Conservation (phyloP, 2,113 vertebrate genomes). For the Corythornis cristatus region DNA sequence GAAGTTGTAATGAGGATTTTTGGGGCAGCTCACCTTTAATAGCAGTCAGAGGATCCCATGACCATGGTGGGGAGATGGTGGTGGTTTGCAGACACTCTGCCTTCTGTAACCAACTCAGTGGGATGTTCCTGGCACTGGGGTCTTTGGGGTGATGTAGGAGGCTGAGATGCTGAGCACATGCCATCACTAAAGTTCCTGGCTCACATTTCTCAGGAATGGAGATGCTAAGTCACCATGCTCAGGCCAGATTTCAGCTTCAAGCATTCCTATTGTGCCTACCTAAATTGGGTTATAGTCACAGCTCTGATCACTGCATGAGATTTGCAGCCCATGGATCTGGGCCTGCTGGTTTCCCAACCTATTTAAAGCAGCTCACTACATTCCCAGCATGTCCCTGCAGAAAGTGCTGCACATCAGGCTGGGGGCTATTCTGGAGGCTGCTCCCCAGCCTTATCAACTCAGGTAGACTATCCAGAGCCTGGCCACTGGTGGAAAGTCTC, state of each 20-base stretch:
- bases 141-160: background rate
- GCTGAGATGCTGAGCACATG: background rate
- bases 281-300: slow-evolving; percentile 2
- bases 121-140: background rate
- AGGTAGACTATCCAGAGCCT: background rate
- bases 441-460: background rate
- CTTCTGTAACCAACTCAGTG: accelerated
- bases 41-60: background rate
- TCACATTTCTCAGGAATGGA: background rate
- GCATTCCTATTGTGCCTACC: background rate
- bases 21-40: background rate
- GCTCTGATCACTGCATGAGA: slow-evolving; percentile 23
- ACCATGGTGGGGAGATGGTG: background rate
- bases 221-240: background rate
- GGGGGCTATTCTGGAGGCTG: background rate
- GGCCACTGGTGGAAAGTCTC: background rate
- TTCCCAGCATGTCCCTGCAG: background rate
- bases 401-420: background rate
- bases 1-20: background rate
- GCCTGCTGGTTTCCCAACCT: slow-evolving; percentile 9
- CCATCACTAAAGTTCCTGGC: background rate
- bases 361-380: background rate
- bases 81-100: background rate
- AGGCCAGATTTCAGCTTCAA: slow-evolving; percentile 11
- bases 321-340: background rate